Evolutionary conservation across 2,113 vertebrate genomes (phyloP).

Genomic region (Cryptomyrus ogoouensis): DNA sequence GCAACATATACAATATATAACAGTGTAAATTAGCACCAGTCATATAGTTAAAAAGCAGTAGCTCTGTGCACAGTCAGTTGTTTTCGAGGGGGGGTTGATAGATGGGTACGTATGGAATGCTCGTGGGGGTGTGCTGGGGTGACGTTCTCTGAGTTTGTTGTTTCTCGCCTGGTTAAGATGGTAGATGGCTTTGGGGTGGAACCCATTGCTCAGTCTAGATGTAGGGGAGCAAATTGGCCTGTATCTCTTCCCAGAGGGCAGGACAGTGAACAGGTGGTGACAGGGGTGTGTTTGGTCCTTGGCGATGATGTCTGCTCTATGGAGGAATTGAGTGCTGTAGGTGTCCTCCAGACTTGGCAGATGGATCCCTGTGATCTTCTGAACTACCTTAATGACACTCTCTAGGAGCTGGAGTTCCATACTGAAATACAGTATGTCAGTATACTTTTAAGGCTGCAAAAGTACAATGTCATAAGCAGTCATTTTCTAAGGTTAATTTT

Average conservation of each 20-base stretch:
- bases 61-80: neutral
- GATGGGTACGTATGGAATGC: neutral
- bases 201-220: neutral
- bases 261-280: neutral
- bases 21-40: neutral
- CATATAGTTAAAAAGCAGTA: neutral
- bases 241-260: neutral
- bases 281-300: neutral
- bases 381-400: neutral
- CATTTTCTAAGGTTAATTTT: neutral
- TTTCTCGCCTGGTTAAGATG: neutral
- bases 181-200: neutral
- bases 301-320: neutral
- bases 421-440: neutral
- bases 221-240: neutral
- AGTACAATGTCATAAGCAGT: neutral
- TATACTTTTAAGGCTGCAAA: neutral
- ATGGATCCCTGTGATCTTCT: neutral
- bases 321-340: neutral
- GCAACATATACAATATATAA: neutral
- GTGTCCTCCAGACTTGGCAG: neutral
- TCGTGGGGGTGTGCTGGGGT: neutral
- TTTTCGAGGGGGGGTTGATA: neutral
- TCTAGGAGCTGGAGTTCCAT: neutral
- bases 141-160: neutral